These are phyloP conservation scores for Melikaiella ostensackeni DNA, from an alignment of 2,888 invertebrate species.

Conservation along the genomic window DNA sequence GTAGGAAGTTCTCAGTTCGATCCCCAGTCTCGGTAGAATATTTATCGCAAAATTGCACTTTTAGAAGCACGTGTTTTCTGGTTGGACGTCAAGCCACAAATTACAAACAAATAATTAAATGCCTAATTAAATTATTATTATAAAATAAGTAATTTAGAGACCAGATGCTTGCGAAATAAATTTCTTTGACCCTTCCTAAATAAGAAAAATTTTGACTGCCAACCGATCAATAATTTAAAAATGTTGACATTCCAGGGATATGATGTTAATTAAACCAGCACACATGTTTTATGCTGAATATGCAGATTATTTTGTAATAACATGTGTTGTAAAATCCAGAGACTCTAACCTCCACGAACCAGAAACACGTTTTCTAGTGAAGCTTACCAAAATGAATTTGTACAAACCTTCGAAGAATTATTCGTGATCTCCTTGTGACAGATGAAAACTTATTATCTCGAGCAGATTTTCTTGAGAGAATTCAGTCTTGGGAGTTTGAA, in stretches of 20 bases:
- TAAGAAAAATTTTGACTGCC: background rate
- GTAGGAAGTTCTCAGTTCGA: background rate
- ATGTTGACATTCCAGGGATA: background rate
- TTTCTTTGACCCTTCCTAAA: background rate
- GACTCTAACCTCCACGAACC: constrained; percentile 15
- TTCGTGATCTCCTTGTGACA: constrained; percentile 13
- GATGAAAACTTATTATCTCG: background rate
- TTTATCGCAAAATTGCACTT: background rate
- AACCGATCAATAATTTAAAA: background rate
- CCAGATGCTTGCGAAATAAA: background rate
- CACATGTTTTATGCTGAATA: background rate
- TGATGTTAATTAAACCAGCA: background rate
- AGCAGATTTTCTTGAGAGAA: background rate
- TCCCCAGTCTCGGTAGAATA: background rate
- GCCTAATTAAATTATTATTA: background rate
- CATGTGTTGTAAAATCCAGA: background rate
- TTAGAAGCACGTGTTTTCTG: background rate
- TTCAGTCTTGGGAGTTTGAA: background rate
- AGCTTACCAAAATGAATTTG: background rate
- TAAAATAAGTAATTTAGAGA: background rate
- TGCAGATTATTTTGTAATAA: background rate
- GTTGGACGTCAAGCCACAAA: background rate
- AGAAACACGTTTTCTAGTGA: constrained; percentile 23
- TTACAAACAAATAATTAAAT: background rate
- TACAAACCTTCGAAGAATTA: constrained; percentile 21